These are phyloP conservation scores for Choristoneura rosaceana DNA, from an alignment of 2,888 invertebrate genomes.

Conservation along the genomic window DNA sequence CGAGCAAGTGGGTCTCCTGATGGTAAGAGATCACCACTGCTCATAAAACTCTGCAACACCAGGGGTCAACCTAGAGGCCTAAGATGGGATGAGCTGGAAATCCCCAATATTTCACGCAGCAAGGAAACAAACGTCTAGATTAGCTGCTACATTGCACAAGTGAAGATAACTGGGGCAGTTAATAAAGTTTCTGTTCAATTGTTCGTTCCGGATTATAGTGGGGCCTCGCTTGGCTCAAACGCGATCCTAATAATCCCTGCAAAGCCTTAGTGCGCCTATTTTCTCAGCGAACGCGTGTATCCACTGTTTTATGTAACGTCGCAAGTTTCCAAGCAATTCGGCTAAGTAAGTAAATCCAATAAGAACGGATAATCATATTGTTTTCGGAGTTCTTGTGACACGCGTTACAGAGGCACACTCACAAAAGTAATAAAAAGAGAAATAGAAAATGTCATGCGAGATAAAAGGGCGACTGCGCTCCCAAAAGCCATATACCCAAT, in stretches of 20 bases:
- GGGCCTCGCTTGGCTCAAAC: constrained; percentile 2
- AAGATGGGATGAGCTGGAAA: too few species aligned
- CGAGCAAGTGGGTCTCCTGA: too few species aligned
- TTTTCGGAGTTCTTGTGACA: constrained; percentile 11
- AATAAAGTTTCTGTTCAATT: constrained; percentile 3
- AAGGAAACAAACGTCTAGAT: background rate
- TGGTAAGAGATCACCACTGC: too few species aligned
- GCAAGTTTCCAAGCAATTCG: constrained; percentile 27
- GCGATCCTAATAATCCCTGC: constrained; percentile 7
- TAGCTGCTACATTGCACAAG: background rate
- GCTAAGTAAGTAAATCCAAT: constrained; percentile 30
- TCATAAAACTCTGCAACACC: too few species aligned
- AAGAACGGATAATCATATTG: constrained; percentile 28
- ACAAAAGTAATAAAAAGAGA: too few species aligned
- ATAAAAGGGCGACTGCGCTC: too few species aligned
- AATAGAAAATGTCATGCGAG: too few species aligned
- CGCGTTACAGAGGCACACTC: background rate
- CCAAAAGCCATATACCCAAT: too few species aligned
- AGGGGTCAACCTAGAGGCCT: too few species aligned
- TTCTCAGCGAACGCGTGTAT: constrained; percentile 1
- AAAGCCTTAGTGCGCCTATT: constrained; percentile 16
- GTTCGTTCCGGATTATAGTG: background rate
- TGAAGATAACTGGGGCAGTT: background rate
- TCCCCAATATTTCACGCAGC: too few species aligned
- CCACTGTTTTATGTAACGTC: constrained; percentile 17